Conservation (phyloP, 2,888 invertebrate genomes). For the Ectobius pallidus region DNA sequence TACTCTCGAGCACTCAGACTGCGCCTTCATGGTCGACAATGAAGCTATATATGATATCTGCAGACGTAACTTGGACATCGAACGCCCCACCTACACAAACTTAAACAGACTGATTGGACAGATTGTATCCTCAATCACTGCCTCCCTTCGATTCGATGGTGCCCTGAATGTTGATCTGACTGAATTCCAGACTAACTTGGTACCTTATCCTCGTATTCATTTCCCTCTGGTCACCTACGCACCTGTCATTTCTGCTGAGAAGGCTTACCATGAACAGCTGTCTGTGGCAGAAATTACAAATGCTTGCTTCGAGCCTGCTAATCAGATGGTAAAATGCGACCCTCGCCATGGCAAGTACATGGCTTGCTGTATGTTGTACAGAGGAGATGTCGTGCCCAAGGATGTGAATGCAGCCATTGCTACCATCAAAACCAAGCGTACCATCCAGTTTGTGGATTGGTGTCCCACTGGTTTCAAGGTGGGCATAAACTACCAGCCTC, state of each 20-base stretch:
- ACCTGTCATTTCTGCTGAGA: too few species aligned
- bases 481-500: too few species aligned
- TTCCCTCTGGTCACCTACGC: too few species aligned
- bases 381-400: not conserved
- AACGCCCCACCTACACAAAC: not conserved
- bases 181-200: not conserved
- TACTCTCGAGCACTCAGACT: slow-evolving; percentile 67
- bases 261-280: not conserved
- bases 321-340: too few species aligned
- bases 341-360: too few species aligned
- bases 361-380: not conserved
- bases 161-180: not conserved
- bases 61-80: slow-evolving; percentile 62
- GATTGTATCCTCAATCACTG: not conserved
- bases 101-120: not conserved
- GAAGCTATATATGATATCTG: slow-evolving; percentile 64
- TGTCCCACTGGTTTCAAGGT: too few species aligned
- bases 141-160: not conserved
- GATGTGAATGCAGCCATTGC: not conserved
- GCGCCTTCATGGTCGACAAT: too few species aligned
- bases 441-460: too few species aligned
- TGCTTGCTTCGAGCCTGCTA: too few species aligned
- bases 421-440: not conserved
- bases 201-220: not conserved
- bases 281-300: not conserved